Evolutionary conservation across 2,888 invertebrate species (phyloP).

Genomic region (Dilophus febrilis): DNA sequence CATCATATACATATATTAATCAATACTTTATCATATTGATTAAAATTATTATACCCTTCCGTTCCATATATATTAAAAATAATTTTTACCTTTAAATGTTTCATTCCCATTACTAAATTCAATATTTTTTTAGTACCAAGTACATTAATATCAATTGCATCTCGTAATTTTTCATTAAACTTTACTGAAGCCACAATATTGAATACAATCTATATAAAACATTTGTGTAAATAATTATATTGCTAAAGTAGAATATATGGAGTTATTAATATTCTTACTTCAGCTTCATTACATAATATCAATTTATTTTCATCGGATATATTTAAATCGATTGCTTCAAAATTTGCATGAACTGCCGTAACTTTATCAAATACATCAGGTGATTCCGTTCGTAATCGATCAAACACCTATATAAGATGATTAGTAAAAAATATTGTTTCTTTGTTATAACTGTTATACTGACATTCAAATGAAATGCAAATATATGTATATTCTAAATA

Average conservation of each 20-base stretch:
- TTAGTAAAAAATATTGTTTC: no score
- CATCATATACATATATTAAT: no score
- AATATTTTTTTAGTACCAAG: constrained; percentile 31
- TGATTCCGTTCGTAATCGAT: constrained; percentile 31
- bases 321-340: constrained; percentile 31
- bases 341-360: constrained; percentile 37
- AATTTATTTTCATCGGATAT: constrained; percentile 27
- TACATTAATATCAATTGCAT: constrained; percentile 30
- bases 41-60: no score
- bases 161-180: constrained; percentile 30
- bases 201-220: constrained; percentile 25
- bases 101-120: constrained; percentile 28
- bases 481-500: no score
- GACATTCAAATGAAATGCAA: no score
- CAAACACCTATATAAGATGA: constrained; percentile 40
- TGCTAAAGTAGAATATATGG: no score
- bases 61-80: no score
- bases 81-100: constrained; percentile 28
- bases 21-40: no score
- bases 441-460: no score
- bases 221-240: background rate
- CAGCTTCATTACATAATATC: constrained; percentile 32
- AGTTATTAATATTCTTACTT: constrained; percentile 44
- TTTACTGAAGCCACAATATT: constrained; percentile 32
- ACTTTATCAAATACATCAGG: constrained; percentile 36